Base-by-base conservation (phyloP, 2,113 vertebrate genomes). In the Lamprotornis superbus region DNA sequence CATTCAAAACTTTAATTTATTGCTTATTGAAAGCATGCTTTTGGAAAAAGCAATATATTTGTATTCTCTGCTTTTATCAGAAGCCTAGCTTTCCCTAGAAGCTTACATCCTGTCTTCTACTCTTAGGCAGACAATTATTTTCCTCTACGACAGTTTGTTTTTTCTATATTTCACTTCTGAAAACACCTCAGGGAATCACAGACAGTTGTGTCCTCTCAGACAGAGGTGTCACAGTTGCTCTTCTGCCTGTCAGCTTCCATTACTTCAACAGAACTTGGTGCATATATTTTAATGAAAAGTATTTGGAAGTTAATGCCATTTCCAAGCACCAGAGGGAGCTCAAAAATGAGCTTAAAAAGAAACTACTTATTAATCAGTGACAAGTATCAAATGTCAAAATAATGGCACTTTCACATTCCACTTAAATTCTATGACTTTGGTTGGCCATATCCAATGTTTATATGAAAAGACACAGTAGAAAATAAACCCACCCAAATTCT, bases 251-350 rank as follows among this genome's bases (percentile, higher is more conserved):
- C 63, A 76, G 49, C 46, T 40, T 80, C 75, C 39, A 86, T 57
- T 80, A 79, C 11, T 85, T 88, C 55, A 91, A 42, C 59, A 94
- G 47, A 95, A 86, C 23, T 74, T 37, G 0, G 2, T 42, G 15
- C 12, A 3, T 1, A 2, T 17, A 59, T 89, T 94, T 90, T 42
- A 88, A 37, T 18, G 14, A 65, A 49, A 87, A 49, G 12, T 44
- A 56, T 67, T n/a, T 92, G n/a, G 44, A 81, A 68, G 56, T 83
- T 64, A 75, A 67, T 87, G 65, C 69, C 10, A 1, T 64, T 92
- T 83, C 37, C 61, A 68, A 89, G 76, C 93, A 97, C 83, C 53
- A 97, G 96, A 90, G 93, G 93, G 93, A 93, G 94, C 92, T 90
- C 42, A 95, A 83, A 95, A 95, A 65, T 15, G 74, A 93, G 33